Evolutionary conservation across 1,140 invertebrate species (phyloP), one percentile per base, ranked within the genome.

Genomic region (Sarcophaga bullata): DNA sequence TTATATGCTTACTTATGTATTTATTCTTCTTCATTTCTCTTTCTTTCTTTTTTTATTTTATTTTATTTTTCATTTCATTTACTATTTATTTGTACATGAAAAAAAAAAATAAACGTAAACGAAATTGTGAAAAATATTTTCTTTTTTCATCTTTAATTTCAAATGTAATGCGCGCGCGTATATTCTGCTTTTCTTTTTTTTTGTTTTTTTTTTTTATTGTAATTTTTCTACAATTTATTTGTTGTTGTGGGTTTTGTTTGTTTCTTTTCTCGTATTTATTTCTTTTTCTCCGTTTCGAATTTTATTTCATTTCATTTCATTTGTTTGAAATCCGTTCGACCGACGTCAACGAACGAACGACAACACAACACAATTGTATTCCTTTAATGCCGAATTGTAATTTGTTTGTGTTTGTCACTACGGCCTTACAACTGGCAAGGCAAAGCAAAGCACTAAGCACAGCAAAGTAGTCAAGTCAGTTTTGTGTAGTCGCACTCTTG

Each of bases 91-190:
- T 68, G 62, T 68, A 58, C 5, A 58, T 58, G 25, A 37, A 68
- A 11, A 62, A 62, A 15, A 62, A 7, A 62, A 13, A 62, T 62
- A 7, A n/a, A n/a, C n/a, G n/a, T n/a, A n/a, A n/a, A n/a, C n/a
- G n/a, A n/a, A n/a, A n/a, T n/a, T n/a, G n/a, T n/a, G n/a, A n/a
- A n/a, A n/a, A n/a, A n/a, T 62, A 7, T 62, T 7, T 19, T 8
- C 19, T 68, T 68, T 58, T 68, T 68, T 19, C 62, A 68, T 19
- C 17, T 68, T 68, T 68, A 68, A 68, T 68, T 68, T 68, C 7
- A 25, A 68, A 68, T 68, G 62, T 19, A 68, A 68, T 68, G 62
- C 62, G 62, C 62, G 62, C 62, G 62, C 62, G 62, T 68, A 68
- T 68, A 9, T 9, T 8, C 9, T n/a, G n/a, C n/a, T 19, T 68